phyloP scores from a whole-genome alignment of 2,888 invertebrate genomes.

The Pachycephus smyrnensis region DNA sequence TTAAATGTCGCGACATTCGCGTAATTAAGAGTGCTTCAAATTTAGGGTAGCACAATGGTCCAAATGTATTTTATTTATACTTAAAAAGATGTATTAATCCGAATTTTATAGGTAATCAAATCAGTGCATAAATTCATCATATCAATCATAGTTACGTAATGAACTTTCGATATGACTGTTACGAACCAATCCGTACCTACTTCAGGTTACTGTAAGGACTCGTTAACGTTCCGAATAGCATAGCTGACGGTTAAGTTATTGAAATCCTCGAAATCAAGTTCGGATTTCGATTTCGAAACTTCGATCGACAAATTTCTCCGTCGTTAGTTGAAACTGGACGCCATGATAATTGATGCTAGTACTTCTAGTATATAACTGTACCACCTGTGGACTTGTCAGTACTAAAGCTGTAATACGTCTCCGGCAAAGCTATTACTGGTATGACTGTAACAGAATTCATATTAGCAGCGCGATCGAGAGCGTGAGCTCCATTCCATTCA shows the following conservation, averaged over 20 bases:
- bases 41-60: neutral
- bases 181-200: neutral
- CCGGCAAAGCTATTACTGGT: neutral
- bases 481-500: neutral
- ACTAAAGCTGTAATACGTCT: neutral
- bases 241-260: neutral
- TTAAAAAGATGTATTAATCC: neutral
- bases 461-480: neutral
- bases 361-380: neutral
- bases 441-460: slow-evolving; percentile 7
- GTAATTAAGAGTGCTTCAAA: slow-evolving; percentile 41
- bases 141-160: neutral
- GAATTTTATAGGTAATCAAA: neutral
- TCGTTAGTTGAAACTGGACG: neutral
- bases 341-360: neutral
- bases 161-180: neutral
- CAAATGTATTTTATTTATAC: neutral
- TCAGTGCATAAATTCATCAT: neutral
- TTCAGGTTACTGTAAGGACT: neutral
- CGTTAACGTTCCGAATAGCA: neutral
- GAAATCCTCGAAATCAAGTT: neutral
- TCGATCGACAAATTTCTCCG: neutral
- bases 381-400: neutral
- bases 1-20: slow-evolving; percentile 39
- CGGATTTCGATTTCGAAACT: neutral